These are phyloP conservation scores for Polydrusus tereticollis DNA, from an alignment of 2,888 invertebrate species.

Conservation along the genomic window DNA sequence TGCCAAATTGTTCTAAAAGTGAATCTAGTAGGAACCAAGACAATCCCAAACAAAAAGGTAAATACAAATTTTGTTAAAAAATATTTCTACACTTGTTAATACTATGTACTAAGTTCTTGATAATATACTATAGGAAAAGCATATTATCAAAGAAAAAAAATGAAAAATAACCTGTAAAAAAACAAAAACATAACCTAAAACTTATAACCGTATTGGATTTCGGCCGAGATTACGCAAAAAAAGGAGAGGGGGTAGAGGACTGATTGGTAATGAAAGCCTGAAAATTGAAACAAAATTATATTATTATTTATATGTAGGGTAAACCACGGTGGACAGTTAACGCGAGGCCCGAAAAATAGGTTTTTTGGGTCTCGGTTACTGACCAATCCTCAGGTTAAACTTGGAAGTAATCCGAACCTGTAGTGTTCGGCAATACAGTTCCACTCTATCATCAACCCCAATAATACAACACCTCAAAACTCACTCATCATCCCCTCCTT, in stretches of 20 bases:
- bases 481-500: constrained; percentile 26
- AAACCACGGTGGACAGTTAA: neutral
- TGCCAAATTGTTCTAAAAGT: constrained; percentile 26
- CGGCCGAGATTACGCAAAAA: constrained; percentile 45
- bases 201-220: constrained; percentile 30
- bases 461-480: constrained; percentile 11
- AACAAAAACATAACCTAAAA: constrained; percentile 34
- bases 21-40: constrained; percentile 47
- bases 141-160: constrained; percentile 23
- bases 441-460: neutral
- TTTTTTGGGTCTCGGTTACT: too few relatives aligned
- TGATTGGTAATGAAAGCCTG: constrained; percentile 40
- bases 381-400: too few relatives aligned
- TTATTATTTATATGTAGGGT: constrained; percentile 10
- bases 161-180: constrained; percentile 32
- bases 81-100: constrained; percentile 9
- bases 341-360: too few relatives aligned
- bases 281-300: constrained; percentile 46
- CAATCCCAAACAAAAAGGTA: constrained; percentile 17
- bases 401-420: too few relatives aligned
- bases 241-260: constrained; percentile 15
- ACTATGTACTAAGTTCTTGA: constrained; percentile 48
- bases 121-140: constrained; percentile 51
- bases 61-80: constrained; percentile 5
- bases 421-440: too few relatives aligned